These are phyloP conservation scores for Xerus rutilus DNA, from an alignment of 2,797 vertebrate genomes.

Conservation along the genomic window DNA sequence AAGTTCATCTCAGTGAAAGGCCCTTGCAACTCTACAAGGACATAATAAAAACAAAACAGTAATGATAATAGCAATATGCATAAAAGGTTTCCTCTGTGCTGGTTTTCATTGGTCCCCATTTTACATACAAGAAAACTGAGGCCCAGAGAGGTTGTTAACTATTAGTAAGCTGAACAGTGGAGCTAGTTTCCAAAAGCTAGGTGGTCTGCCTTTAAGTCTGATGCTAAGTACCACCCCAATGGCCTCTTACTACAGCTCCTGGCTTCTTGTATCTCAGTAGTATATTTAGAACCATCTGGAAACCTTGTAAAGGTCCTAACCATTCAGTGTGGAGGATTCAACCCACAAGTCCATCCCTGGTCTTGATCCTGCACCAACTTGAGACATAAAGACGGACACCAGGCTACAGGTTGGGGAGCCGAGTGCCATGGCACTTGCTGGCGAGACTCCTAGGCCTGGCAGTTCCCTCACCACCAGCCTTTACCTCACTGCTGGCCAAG, in stretches of 20 bases:
- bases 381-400: not conserved
- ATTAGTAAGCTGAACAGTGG: not conserved
- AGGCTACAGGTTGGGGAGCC: not conserved
- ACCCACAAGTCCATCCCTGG: not conserved
- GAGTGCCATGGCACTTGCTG: not conserved
- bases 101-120: not conserved
- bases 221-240: not conserved
- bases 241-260: not conserved
- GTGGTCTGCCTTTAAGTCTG: not conserved
- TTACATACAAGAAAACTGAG: not conserved
- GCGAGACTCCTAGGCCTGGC: not conserved
- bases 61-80: not conserved
- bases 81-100: not conserved
- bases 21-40: not conserved
- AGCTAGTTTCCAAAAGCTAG: not conserved
- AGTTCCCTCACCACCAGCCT: slow-evolving; percentile 19
- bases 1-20: not conserved
- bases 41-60: not conserved
- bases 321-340: not conserved
- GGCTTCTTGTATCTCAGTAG: not conserved
- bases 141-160: not conserved
- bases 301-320: slow-evolving; percentile 40
- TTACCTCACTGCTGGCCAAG: slow-evolving; percentile 45
- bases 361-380: not conserved
- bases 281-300: slow-evolving; percentile 53